Evolutionary conservation across 2,113 vertebrate genomes (phyloP).

Genomic region (Phalacrocorax pelagicus): DNA sequence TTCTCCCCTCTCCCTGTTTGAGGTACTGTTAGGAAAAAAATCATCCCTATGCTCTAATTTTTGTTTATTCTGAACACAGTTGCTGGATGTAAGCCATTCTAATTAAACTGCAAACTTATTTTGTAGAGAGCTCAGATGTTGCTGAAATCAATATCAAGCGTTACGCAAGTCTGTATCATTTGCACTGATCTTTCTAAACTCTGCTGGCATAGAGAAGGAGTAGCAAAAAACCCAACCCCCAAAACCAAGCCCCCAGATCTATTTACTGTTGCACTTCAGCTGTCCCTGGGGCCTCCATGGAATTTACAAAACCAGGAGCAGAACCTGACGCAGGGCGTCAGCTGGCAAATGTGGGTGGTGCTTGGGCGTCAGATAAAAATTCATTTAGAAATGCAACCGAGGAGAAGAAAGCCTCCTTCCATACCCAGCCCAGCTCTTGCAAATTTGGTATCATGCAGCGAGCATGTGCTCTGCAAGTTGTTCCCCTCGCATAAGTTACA

Average conservation of each 20-base stretch:
- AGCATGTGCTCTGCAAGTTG: neutral
- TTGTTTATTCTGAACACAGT: constrained; percentile 67
- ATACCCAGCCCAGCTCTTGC: neutral
- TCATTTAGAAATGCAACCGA: neutral
- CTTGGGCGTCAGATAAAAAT: neutral
- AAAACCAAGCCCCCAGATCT: neutral
- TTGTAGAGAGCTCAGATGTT: constrained; percentile 35
- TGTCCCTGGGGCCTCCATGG: neutral
- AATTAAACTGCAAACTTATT: constrained; percentile 68
- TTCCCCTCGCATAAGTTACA: accelerated
- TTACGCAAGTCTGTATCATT: constrained; percentile 14
- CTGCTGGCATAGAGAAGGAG: neutral
- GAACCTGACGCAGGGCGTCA: neutral
- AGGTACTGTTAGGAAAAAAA: neutral
- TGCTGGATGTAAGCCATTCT: constrained; percentile 66
- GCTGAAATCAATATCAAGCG: constrained; percentile 62
- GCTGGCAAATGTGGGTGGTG: constrained; percentile 22
- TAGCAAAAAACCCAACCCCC: neutral
- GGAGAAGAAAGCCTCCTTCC: neutral
- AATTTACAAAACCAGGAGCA: neutral
- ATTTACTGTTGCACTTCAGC: neutral
- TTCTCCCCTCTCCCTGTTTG: neutral
- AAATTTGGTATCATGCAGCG: neutral
- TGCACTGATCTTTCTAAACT: constrained; percentile 28
- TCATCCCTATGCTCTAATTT: constrained; percentile 49